Evolutionary conservation across 2,888 invertebrate genomes (phyloP), one percentile per base, ranked within the genome.

Genomic region (Holacanthella duospinosa): DNA sequence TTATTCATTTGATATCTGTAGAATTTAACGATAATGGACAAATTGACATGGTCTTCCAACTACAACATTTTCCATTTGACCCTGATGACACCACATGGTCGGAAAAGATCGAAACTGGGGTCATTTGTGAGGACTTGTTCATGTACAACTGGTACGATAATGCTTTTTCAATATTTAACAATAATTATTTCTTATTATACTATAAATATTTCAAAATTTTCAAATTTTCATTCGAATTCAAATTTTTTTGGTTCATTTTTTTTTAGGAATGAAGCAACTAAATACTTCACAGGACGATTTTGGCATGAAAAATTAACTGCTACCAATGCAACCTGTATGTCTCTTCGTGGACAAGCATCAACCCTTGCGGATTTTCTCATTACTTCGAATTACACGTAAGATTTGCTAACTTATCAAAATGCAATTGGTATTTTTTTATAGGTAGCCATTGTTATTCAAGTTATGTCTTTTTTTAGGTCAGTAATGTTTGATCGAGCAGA

Each of bases 31-130:
- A 77, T n/a, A 69, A 70, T 56, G 76, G 84, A 1, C 76, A 79
- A 57, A 82, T 95, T 12, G 90, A 93, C 73, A 80, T 84, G 66
- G 81, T 92, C 1, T 89, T 88, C 74, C 83, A 91, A 21, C 80
- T 97, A 29, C 87, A 91, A 79, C 87, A 92, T 75, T 96, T 85
- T 75, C 84, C 86, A 68, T 85, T 92, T 74, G 89, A 93, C 75
- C 93, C 93, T 79, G 84, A 85, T 74, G 83, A 84, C 70, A 88
- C 87, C 0, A 81, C 84, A 60, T 96, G 93, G 80, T 82, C 84
- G 70, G 90, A 94, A 61, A 93, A 89, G 77, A 89, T 87, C 82
- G 83, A 87, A 73, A 74, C 85, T 48, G 75, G 79, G 24, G 65
- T 61, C 6, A 16, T 24, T 43, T 69, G 70, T 57, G 61, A 68